Evolutionary conservation across 2,113 vertebrate genomes (phyloP).

Genomic region (Vulpes vulpes): DNA sequence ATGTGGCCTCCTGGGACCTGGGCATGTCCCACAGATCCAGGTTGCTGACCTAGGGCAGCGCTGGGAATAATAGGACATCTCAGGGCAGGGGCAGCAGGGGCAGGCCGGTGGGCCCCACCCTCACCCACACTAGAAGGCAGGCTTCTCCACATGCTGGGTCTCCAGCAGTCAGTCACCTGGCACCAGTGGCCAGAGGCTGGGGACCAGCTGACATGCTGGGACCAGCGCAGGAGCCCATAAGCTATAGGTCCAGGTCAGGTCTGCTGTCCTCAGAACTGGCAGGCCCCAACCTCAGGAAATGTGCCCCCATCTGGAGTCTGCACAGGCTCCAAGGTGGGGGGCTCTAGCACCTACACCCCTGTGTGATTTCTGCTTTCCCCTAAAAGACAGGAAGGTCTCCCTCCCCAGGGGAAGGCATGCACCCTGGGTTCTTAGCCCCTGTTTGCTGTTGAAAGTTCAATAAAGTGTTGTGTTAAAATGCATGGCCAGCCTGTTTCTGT

Average conservation of each 20-base stretch:
- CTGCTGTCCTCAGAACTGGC: background rate
- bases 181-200: too few relatives aligned
- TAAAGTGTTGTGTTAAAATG: background rate
- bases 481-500: background rate
- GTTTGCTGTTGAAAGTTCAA: background rate
- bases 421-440: rapidly evolving
- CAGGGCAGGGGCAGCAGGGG: too few relatives aligned
- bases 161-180: background rate
- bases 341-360: background rate
- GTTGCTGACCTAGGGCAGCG: too few relatives aligned
- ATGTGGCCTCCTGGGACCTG: too few relatives aligned
- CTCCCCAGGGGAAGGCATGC: too few relatives aligned
- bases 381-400: background rate
- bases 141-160: too few relatives aligned
- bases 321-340: background rate
- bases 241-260: too few relatives aligned
- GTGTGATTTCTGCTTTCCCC: background rate
- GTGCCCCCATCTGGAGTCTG: rapidly evolving
- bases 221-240: background rate
- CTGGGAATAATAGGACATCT: too few relatives aligned
- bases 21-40: too few relatives aligned
- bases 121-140: background rate
- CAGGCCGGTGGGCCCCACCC: too few relatives aligned
- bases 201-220: too few relatives aligned
- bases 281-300: background rate